Evolutionary conservation across 2,797 vertebrate species (phyloP).

Genomic region (Pelochelys cantorii): DNA sequence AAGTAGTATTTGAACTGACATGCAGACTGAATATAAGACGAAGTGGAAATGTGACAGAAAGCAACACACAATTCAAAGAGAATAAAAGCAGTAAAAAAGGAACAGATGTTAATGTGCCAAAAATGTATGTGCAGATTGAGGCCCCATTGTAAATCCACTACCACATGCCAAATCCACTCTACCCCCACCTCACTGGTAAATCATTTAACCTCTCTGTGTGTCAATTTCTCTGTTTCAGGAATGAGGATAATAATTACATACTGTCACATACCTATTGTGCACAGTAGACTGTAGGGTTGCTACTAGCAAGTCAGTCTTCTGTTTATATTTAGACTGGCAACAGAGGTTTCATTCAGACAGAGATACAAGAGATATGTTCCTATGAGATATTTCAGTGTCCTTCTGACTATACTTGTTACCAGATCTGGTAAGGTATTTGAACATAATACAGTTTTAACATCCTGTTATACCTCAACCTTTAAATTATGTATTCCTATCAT

Average conservation of each 20-base stretch:
- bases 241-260: not conserved
- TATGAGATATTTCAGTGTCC: not conserved
- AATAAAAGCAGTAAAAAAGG: not conserved
- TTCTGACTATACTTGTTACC: not conserved
- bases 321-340: not conserved
- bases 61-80: not conserved
- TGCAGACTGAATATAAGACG: slow-evolving; percentile 28
- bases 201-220: not conserved
- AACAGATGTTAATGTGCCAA: not conserved
- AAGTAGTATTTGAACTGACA: slow-evolving; percentile 34
- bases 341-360: not conserved
- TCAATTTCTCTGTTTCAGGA: not conserved
- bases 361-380: not conserved
- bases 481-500: not conserved
- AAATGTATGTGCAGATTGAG: not conserved
- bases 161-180: not conserved
- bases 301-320: not conserved
- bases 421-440: not conserved
- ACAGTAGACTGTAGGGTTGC: not conserved
- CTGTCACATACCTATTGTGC: not conserved
- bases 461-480: not conserved
- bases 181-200: not conserved
- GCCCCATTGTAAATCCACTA: not conserved
- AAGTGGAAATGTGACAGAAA: not conserved
- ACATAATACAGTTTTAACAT: not conserved